These are phyloP conservation scores for Ophioninae sp. DNA, from an alignment of 2,888 invertebrate species.

Conservation along the genomic window DNA sequence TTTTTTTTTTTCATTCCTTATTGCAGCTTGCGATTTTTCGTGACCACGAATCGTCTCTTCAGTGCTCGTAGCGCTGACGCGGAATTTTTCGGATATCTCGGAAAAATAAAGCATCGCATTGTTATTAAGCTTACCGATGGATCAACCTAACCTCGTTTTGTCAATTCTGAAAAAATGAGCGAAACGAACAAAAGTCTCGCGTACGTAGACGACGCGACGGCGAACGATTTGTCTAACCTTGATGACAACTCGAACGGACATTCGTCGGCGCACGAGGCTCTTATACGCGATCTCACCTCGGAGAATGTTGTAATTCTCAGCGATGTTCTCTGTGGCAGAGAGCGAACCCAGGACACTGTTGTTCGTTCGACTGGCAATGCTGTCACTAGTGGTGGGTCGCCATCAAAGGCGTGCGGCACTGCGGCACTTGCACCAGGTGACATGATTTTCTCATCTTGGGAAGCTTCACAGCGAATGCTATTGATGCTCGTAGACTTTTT, in stretches of 20 bases:
- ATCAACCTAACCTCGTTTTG: constrained; percentile 50
- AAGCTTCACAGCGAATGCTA: not conserved
- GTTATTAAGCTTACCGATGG: constrained; percentile 15
- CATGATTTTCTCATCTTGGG: not conserved
- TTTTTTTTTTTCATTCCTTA: not conserved
- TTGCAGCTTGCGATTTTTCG: not conserved
- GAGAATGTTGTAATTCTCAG: constrained; percentile 40
- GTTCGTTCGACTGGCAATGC: not conserved
- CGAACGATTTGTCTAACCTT: constrained; percentile 28
- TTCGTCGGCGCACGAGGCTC: constrained; percentile 43
- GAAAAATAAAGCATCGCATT: not conserved
- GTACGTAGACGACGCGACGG: constrained; percentile 44
- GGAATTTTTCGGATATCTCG: constrained; percentile 4
- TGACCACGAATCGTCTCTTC: not conserved
- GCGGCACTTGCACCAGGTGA: constrained; percentile 11
- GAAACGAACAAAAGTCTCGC: constrained; percentile 46
- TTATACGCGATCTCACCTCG: constrained; percentile 52
- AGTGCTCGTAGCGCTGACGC: not conserved
- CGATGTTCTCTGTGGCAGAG: constrained; percentile 18
- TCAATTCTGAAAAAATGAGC: constrained; percentile 59
- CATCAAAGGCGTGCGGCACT: not conserved
- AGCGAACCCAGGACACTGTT: not conserved
- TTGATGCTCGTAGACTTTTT: not conserved
- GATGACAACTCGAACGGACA: constrained; percentile 20
- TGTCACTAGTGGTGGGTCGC: not conserved